phyloP scores from a whole-genome alignment of 2,888 invertebrate species.

The Drosophila yooni region DNA sequence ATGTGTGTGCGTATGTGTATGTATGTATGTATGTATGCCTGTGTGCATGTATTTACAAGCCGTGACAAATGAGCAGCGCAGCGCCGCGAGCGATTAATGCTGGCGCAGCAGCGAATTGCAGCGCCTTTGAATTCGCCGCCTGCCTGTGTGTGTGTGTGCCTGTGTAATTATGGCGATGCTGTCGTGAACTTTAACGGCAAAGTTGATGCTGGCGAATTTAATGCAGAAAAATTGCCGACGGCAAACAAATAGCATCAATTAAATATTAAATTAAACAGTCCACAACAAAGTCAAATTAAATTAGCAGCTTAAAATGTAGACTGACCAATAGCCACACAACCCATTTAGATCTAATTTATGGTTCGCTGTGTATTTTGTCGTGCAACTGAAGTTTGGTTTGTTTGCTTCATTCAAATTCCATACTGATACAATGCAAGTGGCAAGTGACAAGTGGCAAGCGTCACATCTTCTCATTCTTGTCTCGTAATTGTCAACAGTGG shows the following conservation, averaged over 20 bases:
- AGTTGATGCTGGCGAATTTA: background rate
- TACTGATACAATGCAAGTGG: background rate
- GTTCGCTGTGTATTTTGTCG: background rate
- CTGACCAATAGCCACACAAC: background rate
- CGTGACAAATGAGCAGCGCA: slow-evolving; percentile 10
- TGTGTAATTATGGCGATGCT: background rate
- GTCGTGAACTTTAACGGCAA: background rate
- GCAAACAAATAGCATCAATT: slow-evolving; percentile 4
- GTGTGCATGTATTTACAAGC: background rate
- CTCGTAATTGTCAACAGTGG: background rate
- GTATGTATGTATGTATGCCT: background rate
- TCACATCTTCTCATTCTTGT: background rate
- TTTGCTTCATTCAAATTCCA: background rate
- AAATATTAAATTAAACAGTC: slow-evolving; percentile 3
- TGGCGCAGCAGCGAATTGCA: slow-evolving; percentile 6
- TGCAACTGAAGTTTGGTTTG: background rate
- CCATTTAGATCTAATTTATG: background rate
- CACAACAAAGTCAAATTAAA: slow-evolving; percentile 2
- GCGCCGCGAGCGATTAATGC: slow-evolving; percentile 7
- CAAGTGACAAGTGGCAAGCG: background rate
- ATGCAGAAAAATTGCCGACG: background rate
- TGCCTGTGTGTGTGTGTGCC: background rate
- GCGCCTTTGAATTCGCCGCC: background rate
- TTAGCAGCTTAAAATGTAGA: background rate
- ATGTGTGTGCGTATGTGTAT: background rate